phyloP scores from a whole-genome alignment of 1,140 invertebrate species.

The Lordiphosa stackelbergi region DNA sequence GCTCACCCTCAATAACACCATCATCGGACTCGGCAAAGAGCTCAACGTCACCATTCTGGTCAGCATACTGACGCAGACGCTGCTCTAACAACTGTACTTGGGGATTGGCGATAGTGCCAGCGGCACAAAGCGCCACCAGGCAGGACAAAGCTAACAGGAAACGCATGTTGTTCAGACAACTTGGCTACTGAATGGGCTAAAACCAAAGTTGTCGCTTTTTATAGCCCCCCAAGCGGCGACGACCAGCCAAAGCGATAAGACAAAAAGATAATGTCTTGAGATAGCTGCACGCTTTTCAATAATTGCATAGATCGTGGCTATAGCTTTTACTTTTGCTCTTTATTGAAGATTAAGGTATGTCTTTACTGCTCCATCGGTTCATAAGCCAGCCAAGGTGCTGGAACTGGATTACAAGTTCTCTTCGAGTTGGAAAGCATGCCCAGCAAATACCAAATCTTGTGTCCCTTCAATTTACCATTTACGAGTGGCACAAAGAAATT shows the following conservation, averaged over 20 bases:
- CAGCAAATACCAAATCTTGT: slow-evolving; percentile 68
- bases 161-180: slow-evolving; percentile 58
- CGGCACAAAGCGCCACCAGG: slow-evolving; percentile 57
- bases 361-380: slow-evolving; percentile 21
- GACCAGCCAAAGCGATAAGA: slow-evolving; percentile 17
- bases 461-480: slow-evolving; percentile 51
- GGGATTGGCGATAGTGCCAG: slow-evolving; percentile 45
- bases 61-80: slow-evolving; percentile 40
- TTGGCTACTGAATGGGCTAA: slow-evolving; percentile 48
- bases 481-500: slow-evolving; percentile 51
- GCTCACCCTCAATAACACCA: slow-evolving; percentile 54
- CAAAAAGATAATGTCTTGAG: slow-evolving; percentile 11
- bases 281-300: slow-evolving; percentile 3
- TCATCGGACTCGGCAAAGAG: slow-evolving; percentile 46
- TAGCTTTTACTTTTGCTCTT: slow-evolving; percentile 7
- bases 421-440: slow-evolving; percentile 18
- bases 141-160: slow-evolving; percentile 68
- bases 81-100: slow-evolving; percentile 35
- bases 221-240: neutral
- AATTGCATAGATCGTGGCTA: slow-evolving; percentile 2
- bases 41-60: slow-evolving; percentile 64
- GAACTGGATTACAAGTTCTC: slow-evolving; percentile 47
- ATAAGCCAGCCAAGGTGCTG: slow-evolving; percentile 63
- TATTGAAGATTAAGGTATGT: neutral
- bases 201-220: neutral